A percentile compares a stretch with the other conserved stretches of the same genome.
These are phyloP conservation scores for Pavo muticus DNA, from an alignment of 2,113 vertebrate genomes.

Conservation along the genomic window DNA sequence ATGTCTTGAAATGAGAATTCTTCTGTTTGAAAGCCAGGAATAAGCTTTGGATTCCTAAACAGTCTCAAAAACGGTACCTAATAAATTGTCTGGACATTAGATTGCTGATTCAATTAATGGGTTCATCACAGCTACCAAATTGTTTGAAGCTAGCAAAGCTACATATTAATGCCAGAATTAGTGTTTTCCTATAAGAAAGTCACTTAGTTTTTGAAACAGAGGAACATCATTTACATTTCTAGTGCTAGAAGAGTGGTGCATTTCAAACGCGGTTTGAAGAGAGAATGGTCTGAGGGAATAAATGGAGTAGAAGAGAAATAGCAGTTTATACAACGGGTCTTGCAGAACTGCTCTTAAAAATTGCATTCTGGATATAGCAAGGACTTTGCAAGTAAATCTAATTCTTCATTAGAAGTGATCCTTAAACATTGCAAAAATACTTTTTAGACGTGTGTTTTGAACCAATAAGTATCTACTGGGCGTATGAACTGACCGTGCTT, in stretches of 20 bases:
- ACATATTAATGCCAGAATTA: background rate
- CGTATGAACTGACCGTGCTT: background rate
- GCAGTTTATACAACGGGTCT: background rate
- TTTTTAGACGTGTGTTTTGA: background rate
- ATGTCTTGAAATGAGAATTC: background rate
- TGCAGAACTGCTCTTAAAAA: background rate
- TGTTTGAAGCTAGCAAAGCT: background rate
- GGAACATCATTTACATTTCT: background rate
- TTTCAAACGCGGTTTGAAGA: background rate
- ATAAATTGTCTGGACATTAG: background rate
- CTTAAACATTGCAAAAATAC: background rate
- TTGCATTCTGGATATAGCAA: background rate
- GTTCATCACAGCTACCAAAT: background rate
- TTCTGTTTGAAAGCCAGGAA: background rate
- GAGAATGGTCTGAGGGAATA: background rate
- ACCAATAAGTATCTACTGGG: background rate
- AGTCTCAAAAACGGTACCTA: background rate
- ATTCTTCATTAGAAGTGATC: background rate
- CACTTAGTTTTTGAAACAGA: background rate
- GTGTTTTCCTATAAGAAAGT: background rate
- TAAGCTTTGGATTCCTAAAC: background rate
- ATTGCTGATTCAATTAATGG: background rate
- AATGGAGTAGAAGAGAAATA: background rate
- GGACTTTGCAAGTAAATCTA: background rate
- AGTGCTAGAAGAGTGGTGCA: background rate